phyloP scores from a whole-genome alignment of 2,888 invertebrate species.

The Acanthococcus lagerstroemiae region DNA sequence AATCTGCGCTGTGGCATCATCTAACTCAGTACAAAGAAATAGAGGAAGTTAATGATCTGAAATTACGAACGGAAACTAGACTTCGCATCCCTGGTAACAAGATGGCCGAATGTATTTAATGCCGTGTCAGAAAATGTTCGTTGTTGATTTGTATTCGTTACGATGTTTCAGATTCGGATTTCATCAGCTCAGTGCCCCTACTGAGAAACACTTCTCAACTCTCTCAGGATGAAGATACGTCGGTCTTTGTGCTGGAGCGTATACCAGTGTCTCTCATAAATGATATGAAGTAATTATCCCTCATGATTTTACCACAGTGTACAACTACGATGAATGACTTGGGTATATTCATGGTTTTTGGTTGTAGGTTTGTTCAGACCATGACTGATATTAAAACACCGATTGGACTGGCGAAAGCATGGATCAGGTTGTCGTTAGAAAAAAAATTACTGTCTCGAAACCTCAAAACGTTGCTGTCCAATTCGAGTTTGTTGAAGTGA shows the following conservation, averaged over 20 bases:
- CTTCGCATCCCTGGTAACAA: background rate
- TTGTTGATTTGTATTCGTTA: background rate
- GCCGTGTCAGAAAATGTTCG: no score
- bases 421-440: slow-evolving; percentile 90
- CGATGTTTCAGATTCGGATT: slow-evolving; percentile 12
- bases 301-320: background rate
- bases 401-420: slow-evolving; percentile 90
- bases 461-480: slow-evolving; percentile 72
- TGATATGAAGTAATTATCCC: slow-evolving; percentile 5
- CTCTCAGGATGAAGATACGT: slow-evolving; percentile 14
- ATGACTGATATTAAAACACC: slow-evolving; percentile 98
- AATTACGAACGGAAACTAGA: background rate
- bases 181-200: background rate
- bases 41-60: slow-evolving; percentile 47
- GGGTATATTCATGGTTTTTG: background rate
- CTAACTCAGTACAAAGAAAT: slow-evolving; percentile 78
- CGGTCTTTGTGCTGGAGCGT: slow-evolving; percentile 14
- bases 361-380: slow-evolving; percentile 53
- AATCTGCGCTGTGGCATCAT: slow-evolving; percentile 95
- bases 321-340: no score
- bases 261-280: slow-evolving; percentile 10
- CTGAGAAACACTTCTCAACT: background rate
- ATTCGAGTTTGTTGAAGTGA: slow-evolving; percentile 59
- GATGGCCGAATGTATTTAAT: no score
- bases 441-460: slow-evolving; percentile 92